Base-by-base conservation (phyloP, 2,797 vertebrate genomes). In the Parotocinclus haroldoi region DNA sequence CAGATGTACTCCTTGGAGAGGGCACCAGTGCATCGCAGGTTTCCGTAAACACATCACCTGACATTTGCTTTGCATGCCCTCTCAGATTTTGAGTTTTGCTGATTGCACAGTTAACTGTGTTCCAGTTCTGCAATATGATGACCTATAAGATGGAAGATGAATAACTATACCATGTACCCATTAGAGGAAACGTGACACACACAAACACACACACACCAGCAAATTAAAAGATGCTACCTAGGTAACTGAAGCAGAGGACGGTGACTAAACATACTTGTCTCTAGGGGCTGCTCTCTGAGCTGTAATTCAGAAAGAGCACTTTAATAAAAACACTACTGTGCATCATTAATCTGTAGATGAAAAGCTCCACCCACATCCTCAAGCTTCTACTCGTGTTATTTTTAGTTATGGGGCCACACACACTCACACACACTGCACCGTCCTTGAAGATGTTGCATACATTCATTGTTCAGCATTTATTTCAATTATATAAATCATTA, bases 221-320 rank as follows among this genome's bases (percentile, higher is more conserved):
- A 80, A 85, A 37, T 61, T 49, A 59, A 49, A 45, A 54, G 4
- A 9, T 60, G 56, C 59, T 42, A 62, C 62, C 59, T 39, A 49
- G n/a, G 50, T 88, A 87, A 87, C 85, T 88, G 87, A 88, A 87
- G 85, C 83, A 83, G 83, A 89, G 89, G 89, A 88, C 86, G 84
- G 87, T 88, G 88, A 87, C 86, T 89, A 89, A 88, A 85, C 86
- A 85, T 84, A 85, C 83, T 84, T 82, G 84, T 88, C 88, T 87
- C 87, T 84, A 86, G 83, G 86, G 88, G 85, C 56, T 55, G 83
- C 86, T 89, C 89, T 87, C 86, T 85, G 86, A 90, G 87, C 85
- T 88, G 89, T 90, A 89, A 90, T 91, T 90, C 89, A 87, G 88
- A 91, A 89, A 91, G 88, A 90, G 88, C 84, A 83, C 87, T 89